Percentiles rank a stretch among this genome's conserved stretches.
Evolutionary conservation across 2,888 invertebrate genomes (phyloP).

Genomic region (Spodoptera picta): DNA sequence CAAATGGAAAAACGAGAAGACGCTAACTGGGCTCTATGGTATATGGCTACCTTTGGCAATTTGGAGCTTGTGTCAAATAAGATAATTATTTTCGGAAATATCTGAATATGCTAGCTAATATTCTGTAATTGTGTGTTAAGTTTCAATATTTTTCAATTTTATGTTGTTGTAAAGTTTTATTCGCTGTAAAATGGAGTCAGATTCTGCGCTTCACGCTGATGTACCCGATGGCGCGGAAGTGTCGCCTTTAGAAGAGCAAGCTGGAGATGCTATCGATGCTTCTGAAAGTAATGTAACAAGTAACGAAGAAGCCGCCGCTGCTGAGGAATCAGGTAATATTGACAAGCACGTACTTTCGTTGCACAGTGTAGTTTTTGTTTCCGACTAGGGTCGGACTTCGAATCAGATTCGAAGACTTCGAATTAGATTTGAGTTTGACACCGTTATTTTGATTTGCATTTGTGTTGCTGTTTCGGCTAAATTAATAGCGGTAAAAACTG

Average conservation of each 20-base stretch:
- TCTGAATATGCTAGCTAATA: slow-evolving; percentile 66
- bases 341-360: neutral
- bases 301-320: slow-evolving; percentile 72
- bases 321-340: slow-evolving; percentile 73
- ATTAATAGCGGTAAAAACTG: neutral
- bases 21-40: slow-evolving; percentile 62
- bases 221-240: slow-evolving; percentile 86
- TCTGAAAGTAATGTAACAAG: slow-evolving; percentile 77
- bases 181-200: slow-evolving; percentile 77
- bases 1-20: slow-evolving; percentile 25
- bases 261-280: slow-evolving; percentile 73
- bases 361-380: neutral
- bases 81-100: slow-evolving; percentile 59
- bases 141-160: slow-evolving; percentile 73
- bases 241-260: slow-evolving; percentile 78
- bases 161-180: slow-evolving; percentile 48
- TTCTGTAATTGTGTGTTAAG: slow-evolving; percentile 55
- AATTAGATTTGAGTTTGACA: slow-evolving; percentile 18
- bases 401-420: too few species aligned
- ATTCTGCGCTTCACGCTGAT: slow-evolving; percentile 78
- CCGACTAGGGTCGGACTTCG: neutral
- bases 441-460: slow-evolving; percentile 46
- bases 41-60: slow-evolving; percentile 27
- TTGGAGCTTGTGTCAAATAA: slow-evolving; percentile 69
- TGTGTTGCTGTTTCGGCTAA: neutral